These are phyloP conservation scores for Enteromius paludinosus DNA, from an alignment of 2,797 vertebrate genomes.

Conservation along the genomic window DNA sequence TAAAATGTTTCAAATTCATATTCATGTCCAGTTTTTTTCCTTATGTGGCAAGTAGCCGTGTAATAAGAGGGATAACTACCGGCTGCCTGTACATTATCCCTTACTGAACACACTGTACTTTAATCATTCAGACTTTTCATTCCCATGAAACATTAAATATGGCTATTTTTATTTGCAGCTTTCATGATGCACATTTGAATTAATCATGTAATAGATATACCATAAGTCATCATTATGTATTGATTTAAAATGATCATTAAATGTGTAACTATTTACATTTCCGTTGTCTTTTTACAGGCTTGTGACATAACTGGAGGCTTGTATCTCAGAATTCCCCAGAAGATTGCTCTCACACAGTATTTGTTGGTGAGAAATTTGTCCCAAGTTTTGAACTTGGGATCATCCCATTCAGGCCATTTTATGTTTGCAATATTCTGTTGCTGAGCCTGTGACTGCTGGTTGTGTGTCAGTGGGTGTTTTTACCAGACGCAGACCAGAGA, in stretches of 20 bases:
- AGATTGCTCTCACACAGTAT: constrained; percentile 90
- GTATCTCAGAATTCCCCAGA: constrained; percentile 93
- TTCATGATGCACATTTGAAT: not conserved
- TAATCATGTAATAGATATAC: not conserved
- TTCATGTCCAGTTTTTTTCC: too few relatives aligned
- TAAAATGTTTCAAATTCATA: too few relatives aligned
- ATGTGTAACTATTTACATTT: not conserved
- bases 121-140: not conserved
- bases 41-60: too few relatives aligned
- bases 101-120: not conserved
- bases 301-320: constrained; percentile 97
- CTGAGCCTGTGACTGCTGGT: not conserved
- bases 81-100: too few relatives aligned
- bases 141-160: not conserved
- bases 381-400: not conserved
- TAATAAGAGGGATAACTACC: too few relatives aligned
- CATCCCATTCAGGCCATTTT: not conserved
- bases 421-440: not conserved
- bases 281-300: constrained; percentile 78
- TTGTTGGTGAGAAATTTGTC: constrained; percentile 83
- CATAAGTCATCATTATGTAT: too few relatives aligned
- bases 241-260: not conserved
- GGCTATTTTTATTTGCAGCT: not conserved
- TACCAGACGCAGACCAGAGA: constrained; percentile 92
- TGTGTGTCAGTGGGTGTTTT: constrained; percentile 90